Evolutionary conservation across 2,888 invertebrate genomes (phyloP), one percentile per base, ranked within the genome.

Genomic region (Spilarctia lutea): DNA sequence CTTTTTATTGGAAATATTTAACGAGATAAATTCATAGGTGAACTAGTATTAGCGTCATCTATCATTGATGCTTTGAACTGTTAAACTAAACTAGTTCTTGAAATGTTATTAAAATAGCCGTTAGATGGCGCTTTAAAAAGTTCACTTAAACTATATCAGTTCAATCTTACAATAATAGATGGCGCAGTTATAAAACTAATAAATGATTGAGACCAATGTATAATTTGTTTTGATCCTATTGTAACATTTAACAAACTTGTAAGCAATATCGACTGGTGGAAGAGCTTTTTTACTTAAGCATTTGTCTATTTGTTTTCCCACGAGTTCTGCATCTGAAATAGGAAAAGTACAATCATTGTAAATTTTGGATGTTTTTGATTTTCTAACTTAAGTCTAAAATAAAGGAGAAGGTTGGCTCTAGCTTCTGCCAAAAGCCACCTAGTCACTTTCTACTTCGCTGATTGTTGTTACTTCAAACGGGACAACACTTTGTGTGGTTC

Each of bases 261-360:
- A 91, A 0, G 93, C 93, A 1, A 89, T 92, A 0, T 90, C 88
- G 0, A 71, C 33, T 0, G 92, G 87, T 24, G 81, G 82, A 7
- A 82, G 73, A 0, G 79, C 68, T 33, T 74, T 86, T 13, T 71
- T 71, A 35, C 77, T 89, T 6, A 93, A 76, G 65, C 93, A 93
- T 6, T 67, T 52, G 45, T 91, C 86, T 35, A 92, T 89, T 7
- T 80, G n/a, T 24, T 75, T 74, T 45, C 89, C 89, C 0, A 88
- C 85, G 0, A 30, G 20, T 0, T 48, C n/a, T 79, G 73, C 83
- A 52, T 88, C 93, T 93, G 87, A 56, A 91, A 90, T 60, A n/a
- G 18, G 30, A 65, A 66, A 18, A 39, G 18, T 1, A 24, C 24
- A 33, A 24, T 20, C 16, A 30, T 63, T 63, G 16, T 30, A 11